Percentiles rank a stretch among this genome's conserved stretches.
These are phyloP conservation scores for Dione juno DNA, from an alignment of 2,888 invertebrate genomes.

Conservation along the genomic window DNA sequence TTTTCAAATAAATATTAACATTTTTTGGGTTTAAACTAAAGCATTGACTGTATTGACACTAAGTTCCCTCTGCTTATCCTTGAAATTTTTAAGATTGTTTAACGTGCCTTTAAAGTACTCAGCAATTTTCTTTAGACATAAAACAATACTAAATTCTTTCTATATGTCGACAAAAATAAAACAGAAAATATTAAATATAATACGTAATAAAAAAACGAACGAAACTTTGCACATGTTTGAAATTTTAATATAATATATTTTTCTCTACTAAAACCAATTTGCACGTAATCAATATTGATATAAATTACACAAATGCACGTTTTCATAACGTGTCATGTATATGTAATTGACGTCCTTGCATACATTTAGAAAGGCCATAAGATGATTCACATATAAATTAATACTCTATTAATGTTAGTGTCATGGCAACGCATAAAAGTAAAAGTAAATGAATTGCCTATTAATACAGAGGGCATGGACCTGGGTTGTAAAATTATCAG, in stretches of 20 bases:
- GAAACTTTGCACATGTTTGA: too few species aligned
- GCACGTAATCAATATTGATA: slow-evolving; percentile 6
- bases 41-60: too few species aligned
- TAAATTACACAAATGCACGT: slow-evolving; percentile 23
- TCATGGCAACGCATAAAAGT: slow-evolving; percentile 43
- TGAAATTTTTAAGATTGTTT: too few species aligned
- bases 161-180: too few species aligned
- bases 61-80: too few species aligned
- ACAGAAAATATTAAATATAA: too few species aligned
- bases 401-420: slow-evolving; percentile 38
- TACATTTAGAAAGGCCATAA: slow-evolving; percentile 35
- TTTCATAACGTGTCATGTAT: slow-evolving; percentile 31
- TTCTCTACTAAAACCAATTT: not conserved
- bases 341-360: slow-evolving; percentile 35
- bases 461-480: slow-evolving; percentile 39
- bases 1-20: too few species aligned
- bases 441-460: slow-evolving; percentile 42
- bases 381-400: slow-evolving; percentile 41
- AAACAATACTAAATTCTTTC: too few species aligned
- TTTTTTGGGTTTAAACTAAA: too few species aligned
- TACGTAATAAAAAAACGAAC: too few species aligned
- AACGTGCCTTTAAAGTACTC: too few species aligned
- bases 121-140: too few species aligned
- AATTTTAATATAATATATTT: not conserved
- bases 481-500: slow-evolving; percentile 34